These are phyloP conservation scores for Nothoprocta perdicaria DNA, from an alignment of 2,113 vertebrate species.

Conservation along the genomic window DNA sequence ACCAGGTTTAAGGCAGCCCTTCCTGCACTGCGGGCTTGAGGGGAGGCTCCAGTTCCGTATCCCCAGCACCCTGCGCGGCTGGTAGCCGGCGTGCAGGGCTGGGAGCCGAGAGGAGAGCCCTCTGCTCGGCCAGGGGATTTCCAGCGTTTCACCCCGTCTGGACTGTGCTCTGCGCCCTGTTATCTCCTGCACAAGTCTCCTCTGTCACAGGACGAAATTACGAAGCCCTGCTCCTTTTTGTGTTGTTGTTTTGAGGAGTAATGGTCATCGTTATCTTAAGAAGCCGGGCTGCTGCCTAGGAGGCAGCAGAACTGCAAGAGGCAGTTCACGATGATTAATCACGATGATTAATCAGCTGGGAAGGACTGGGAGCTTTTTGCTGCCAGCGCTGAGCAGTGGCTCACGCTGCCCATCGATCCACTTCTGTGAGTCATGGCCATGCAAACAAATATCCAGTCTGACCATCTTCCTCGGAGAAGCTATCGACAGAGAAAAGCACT, in stretches of 20 bases:
- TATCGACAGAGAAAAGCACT: conserved; percentile 28
- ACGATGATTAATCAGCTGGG: conserved; percentile 44
- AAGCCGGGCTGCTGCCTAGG: not conserved
- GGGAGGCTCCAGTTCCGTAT: not conserved
- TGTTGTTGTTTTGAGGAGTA: not conserved
- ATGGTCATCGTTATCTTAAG: not conserved
- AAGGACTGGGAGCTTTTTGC: conserved; percentile 4
- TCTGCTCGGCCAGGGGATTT: conserved; percentile 3
- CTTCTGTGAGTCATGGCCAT: not conserved
- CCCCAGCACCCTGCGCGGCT: not conserved
- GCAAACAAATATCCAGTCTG: conserved; percentile 32
- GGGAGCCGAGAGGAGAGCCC: not conserved
- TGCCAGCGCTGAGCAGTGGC: not conserved
- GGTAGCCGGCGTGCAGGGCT: not conserved
- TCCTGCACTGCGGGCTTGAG: not conserved
- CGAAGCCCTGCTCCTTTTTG: not conserved
- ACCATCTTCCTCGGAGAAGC: conserved; percentile 7
- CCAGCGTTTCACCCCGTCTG: conserved; percentile 35
- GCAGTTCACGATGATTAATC: conserved; percentile 58
- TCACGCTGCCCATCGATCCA: not conserved
- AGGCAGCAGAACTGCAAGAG: not conserved
- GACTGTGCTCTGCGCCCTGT: not conserved
- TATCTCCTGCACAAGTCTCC: not conserved
- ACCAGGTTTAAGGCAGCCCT: not conserved
- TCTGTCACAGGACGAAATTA: conserved; percentile 13